Conservation (phyloP, 2,797 vertebrate species). For the Parauchenoglanis punctatus region DNA sequence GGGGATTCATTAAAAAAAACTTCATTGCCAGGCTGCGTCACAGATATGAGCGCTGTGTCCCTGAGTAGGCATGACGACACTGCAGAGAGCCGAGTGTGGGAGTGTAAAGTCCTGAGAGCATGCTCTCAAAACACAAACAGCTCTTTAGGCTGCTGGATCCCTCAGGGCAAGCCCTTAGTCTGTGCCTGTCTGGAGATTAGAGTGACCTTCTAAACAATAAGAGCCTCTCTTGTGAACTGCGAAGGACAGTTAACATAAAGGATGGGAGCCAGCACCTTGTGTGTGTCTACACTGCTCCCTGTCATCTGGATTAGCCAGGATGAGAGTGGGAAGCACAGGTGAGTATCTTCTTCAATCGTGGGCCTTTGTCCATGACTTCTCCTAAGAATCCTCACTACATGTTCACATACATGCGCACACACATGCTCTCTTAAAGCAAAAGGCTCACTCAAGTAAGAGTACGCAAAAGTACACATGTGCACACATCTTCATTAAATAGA, state of each 20-base stretch:
- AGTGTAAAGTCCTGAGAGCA: slow-evolving; percentile 3
- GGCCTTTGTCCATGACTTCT: background rate
- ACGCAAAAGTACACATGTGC: background rate
- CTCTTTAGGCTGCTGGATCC: slow-evolving; percentile 10
- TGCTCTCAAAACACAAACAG: slow-evolving; percentile 19
- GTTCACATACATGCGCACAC: background rate
- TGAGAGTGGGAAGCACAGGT: slow-evolving; percentile 18
- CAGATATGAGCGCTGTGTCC: background rate
- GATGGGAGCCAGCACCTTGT: background rate
- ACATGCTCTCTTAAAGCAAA: background rate
- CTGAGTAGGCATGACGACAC: background rate
- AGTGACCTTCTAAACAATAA: background rate
- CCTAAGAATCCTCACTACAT: background rate
- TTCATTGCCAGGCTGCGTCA: background rate
- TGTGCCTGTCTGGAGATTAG: slow-evolving; percentile 34
- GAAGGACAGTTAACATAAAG: slow-evolving; percentile 7
- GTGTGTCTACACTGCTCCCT: slow-evolving; percentile 15
- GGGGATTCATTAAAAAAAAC: background rate
- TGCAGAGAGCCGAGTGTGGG: background rate
- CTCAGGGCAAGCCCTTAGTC: background rate
- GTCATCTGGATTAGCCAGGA: slow-evolving; percentile 13
- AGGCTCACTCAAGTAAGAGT: background rate
- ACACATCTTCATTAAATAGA: slow-evolving; percentile 13
- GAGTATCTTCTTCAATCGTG: background rate
- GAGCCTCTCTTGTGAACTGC: background rate